phyloP scores from a whole-genome alignment of 1,140 invertebrate genomes.

The Drosophila pallidifrons region DNA sequence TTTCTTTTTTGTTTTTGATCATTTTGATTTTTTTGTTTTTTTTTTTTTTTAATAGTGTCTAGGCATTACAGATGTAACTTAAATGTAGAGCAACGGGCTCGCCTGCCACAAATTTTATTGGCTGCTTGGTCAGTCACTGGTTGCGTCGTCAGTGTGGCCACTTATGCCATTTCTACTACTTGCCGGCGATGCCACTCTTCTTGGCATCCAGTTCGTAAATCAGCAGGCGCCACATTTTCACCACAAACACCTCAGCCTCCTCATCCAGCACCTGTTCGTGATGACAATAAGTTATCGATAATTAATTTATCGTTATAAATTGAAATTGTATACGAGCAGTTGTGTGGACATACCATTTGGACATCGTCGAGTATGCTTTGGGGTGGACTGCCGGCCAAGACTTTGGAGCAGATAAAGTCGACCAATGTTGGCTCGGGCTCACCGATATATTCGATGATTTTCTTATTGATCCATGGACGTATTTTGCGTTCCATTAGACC shows the following conservation, averaged over 20 bases:
- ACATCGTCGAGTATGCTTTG: slow-evolving; percentile 98
- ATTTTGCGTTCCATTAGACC: slow-evolving; percentile 97
- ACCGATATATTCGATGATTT: slow-evolving; percentile 99
- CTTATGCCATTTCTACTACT: slow-evolving; percentile 32
- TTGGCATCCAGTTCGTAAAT: slow-evolving; percentile 99
- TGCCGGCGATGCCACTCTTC: slow-evolving; percentile 88
- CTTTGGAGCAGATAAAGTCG: slow-evolving; percentile 99
- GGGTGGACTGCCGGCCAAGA: slow-evolving; percentile 95
- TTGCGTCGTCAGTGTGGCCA: not conserved
- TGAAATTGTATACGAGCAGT: slow-evolving; percentile 2
- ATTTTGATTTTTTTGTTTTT: slow-evolving; percentile 3
- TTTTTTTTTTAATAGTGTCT: slow-evolving; percentile 37
- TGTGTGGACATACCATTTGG: slow-evolving; percentile 92
- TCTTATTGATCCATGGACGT: slow-evolving; percentile 99
- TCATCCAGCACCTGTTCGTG: slow-evolving; percentile 96
- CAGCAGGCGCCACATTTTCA: slow-evolving; percentile 99
- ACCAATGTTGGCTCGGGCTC: slow-evolving; percentile 99
- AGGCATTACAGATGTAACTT: slow-evolving; percentile 57
- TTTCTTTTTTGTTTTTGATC: slow-evolving; percentile 21
- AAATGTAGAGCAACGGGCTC: slow-evolving; percentile 40
- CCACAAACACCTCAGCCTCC: slow-evolving; percentile 99
- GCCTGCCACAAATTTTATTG: slow-evolving; percentile 17
- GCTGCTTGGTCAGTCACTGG: slow-evolving; percentile 26
- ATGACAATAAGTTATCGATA: slow-evolving; percentile 2
- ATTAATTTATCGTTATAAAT: no score